Conservation (phyloP, 2,888 invertebrate species). For the Dicroscelio sp. region DNA sequence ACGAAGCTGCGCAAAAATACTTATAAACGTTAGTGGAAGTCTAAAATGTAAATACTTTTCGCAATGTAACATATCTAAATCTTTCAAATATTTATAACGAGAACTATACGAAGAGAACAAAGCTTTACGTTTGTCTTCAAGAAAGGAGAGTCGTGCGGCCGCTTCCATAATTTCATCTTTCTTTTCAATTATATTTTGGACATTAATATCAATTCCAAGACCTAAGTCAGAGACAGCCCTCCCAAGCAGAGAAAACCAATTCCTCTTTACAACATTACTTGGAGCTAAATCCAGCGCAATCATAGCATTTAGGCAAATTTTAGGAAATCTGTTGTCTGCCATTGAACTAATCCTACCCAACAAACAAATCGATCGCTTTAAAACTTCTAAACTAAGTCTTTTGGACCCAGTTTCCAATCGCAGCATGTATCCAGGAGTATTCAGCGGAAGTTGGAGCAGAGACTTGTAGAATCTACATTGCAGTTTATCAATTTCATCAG, state of each 20-base stretch:
- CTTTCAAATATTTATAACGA: not conserved
- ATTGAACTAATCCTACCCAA: not conserved
- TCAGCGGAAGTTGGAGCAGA: not conserved
- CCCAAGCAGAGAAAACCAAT: conserved; percentile 11
- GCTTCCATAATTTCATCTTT: not conserved
- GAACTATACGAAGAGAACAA: not conserved
- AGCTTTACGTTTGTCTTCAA: not conserved
- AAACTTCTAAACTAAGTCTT: not conserved
- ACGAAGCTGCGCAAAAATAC: conserved; percentile 1
- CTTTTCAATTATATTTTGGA: not conserved
- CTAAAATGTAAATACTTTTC: not conserved
- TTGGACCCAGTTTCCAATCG: not conserved
- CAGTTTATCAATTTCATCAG: not conserved
- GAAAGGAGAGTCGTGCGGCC: not conserved
- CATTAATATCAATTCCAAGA: not conserved
- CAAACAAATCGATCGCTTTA: not conserved
- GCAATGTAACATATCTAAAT: not conserved
- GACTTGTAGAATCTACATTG: not conserved
- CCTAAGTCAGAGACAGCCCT: not conserved
- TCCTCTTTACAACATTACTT: not conserved
- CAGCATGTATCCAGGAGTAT: conserved; percentile 4
- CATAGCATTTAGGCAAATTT: not conserved
- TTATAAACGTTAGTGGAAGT: not conserved
- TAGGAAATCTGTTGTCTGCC: not conserved
- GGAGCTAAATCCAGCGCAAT: not conserved